Base-by-base conservation (phyloP, 2,888 invertebrate genomes). In the Dasysyrphus albostriatus region DNA sequence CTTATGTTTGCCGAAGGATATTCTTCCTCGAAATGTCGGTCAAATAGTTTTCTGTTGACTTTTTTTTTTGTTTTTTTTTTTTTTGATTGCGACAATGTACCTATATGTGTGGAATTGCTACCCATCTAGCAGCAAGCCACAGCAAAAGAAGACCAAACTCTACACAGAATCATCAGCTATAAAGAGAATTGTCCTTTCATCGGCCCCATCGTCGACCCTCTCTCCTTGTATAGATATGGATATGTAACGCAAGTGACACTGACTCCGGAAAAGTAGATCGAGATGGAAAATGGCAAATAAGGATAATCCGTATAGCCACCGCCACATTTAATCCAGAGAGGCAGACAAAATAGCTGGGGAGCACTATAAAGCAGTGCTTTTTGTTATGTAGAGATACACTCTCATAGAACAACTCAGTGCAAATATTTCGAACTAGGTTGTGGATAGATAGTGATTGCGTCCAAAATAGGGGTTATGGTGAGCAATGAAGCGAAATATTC, bases 31-130 rank as follows among this genome's bases (percentile, higher is more conserved):
- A 67, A 78, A 87, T 87, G 75, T 87, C 87, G 87, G 78, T 82
- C 87, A 87, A 79, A 87, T 83, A 75, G 70, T 87, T 82, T 65
- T 78, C 42, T 63, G 63, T 76, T 82, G 61, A 51, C 59, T 82
- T 63, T 70, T 70, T 56, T 77, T 51, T 37, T 37, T 58, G n/a
- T 6, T 37, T 16, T 59, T 6, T 14, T 32, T 8, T 29, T 32
- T 32, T n/a, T 24, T 44, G 34, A 37, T 54, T 34, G 58, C 47
- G 63, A 59, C 47, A 61, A 59, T 74, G 34, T 29, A 12, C 19
- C n/a, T 42, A n/a, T n/a, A 51, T 24, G 24, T 56, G 61, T n/a
- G 47, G 39, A 6, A 6, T 16, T 0, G 44, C 16, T 12, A 29
- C 34, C 54, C 29, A 32, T 14, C 24, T 14, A 32, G 24, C 42